Evolutionary conservation across 2,888 invertebrate species (phyloP), one percentile per base, ranked within the genome.

Genomic region (Melipona beecheii): DNA sequence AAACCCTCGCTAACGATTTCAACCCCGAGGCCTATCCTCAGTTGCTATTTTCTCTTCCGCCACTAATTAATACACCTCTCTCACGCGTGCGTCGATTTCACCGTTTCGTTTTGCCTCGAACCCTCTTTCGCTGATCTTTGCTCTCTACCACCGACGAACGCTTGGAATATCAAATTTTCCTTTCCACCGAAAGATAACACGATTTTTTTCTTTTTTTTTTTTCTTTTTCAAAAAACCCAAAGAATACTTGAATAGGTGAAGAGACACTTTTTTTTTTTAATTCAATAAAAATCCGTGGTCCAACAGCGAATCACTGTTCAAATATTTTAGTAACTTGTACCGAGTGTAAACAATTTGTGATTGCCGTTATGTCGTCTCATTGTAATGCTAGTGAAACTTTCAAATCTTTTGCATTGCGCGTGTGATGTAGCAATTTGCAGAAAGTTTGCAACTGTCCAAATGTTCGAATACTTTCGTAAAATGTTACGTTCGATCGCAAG

Each of bases 1-100:
- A 83, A 88, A 84, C 87, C 91, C 89, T 86, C 89, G 89, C 89
- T 91, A 91, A 91, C 87, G 91, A 91, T 91, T 91, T 90, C 87
- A 88, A 90, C 82, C 87, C 84, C 73, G 78, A 74, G 86, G 86
- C 82, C 85, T 86, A 86, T 84, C 71, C 84, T 78, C 86, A 70
- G 71, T 84, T 85, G 83, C 86, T 86, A 84, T 90, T 88, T 87
- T 89, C 89, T 89, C 89, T 86, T 83, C 83, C 83, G 84, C 50
- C 86, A 87, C 86, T 90, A 90, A 90, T 90, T 90, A 90, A 89
- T 90, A 86, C 82, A 88, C 86, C 83, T 85, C 87, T 73, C 49
- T 49, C 77, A 56, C 84, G 60, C 21, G 31, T 82, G 85, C 89
- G 88, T 89, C 86, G 79, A 77, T 86, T 85, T 78, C 75, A 72